Evolutionary conservation across 2,797 vertebrate genomes (phyloP).

Genomic region (Tachyglossus aculeatus): DNA sequence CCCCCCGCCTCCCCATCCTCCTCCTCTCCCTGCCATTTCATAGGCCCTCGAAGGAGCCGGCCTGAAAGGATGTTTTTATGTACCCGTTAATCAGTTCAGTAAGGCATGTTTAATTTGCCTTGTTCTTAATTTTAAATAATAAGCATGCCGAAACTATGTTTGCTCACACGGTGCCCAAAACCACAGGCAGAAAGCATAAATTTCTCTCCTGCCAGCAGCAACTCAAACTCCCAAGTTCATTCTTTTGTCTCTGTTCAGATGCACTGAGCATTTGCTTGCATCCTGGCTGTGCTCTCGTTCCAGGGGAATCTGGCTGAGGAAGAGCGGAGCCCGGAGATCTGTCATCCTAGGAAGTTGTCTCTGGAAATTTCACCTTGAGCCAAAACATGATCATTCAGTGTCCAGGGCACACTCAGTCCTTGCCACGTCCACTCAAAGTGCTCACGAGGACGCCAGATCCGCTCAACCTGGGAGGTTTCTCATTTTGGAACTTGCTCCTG

Average conservation of each 20-base stretch:
- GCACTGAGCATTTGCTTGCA: rapidly evolving
- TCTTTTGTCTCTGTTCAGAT: neutral
- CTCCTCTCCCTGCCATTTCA: too few species aligned
- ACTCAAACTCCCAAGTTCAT: too few species aligned
- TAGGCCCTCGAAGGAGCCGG: too few species aligned
- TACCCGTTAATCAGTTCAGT: conserved; percentile 7
- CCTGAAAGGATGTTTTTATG: too few species aligned
- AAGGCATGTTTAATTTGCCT: neutral
- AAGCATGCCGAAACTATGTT: neutral
- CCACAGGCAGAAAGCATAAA: too few species aligned
- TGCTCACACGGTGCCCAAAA: neutral
- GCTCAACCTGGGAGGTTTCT: neutral
- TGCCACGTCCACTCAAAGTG: neutral
- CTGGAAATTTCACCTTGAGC: neutral
- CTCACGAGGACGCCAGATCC: neutral
- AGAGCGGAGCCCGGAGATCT: neutral
- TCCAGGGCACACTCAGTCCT: neutral
- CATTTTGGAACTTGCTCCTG: neutral
- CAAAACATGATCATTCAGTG: neutral
- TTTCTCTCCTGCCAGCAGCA: neutral
- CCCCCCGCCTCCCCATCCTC: too few species aligned
- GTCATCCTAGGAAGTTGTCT: rapidly evolving
- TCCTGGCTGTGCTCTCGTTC: rapidly evolving
- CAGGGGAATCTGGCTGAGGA: neutral
- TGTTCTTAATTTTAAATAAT: neutral